Evolutionary conservation across 1,140 invertebrate genomes (phyloP).

Genomic region (Paraescarpia echinospica): DNA sequence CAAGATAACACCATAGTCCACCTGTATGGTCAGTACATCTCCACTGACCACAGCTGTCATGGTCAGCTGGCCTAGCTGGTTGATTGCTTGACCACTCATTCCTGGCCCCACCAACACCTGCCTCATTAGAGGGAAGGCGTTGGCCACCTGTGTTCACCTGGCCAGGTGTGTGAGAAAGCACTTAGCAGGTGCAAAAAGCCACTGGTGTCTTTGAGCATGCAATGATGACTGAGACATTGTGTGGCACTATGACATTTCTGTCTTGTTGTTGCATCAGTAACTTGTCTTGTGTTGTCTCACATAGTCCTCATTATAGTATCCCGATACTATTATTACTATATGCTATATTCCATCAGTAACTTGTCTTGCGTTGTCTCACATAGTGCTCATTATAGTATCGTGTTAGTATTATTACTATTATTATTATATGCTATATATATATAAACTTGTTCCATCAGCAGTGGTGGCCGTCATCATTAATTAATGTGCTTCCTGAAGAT

Average conservation of each 20-base stretch:
- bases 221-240: neutral
- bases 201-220: neutral
- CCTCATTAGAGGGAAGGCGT: neutral
- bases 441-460: neutral
- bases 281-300: neutral
- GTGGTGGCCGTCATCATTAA: neutral
- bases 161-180: neutral
- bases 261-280: neutral
- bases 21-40: neutral
- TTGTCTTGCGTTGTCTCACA: neutral
- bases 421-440: neutral
- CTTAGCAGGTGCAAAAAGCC: neutral
- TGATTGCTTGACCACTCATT: neutral
- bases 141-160: neutral
- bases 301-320: neutral
- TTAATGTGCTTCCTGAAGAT: neutral
- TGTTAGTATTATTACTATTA: too few relatives aligned
- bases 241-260: neutral
- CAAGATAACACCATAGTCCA: neutral
- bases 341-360: neutral
- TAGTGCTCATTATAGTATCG: neutral
- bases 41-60: neutral
- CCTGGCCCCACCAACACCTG: neutral
- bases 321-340: neutral
- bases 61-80: neutral